Percentiles rank a stretch among this genome's conserved stretches.
phyloP scores from a whole-genome alignment of 2,797 vertebrate species.

The Siniperca scherzeri region DNA sequence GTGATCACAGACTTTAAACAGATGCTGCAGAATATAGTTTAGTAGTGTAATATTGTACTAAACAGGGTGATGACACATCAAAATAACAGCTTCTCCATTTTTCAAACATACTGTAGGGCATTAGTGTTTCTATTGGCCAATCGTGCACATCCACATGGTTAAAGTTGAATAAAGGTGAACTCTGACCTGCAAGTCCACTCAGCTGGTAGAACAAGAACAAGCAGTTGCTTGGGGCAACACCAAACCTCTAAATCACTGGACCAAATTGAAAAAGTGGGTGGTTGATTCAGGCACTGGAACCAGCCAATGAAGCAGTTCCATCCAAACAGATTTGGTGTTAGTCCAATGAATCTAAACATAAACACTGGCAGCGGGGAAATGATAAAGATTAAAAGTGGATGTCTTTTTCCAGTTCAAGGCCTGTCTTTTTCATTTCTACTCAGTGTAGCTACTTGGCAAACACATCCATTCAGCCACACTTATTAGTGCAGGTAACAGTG shows the following conservation, averaged over 20 bases:
- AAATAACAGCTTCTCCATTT: neutral
- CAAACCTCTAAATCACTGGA: slow-evolving; percentile 2
- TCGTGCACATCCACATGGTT: neutral
- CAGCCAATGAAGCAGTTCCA: no score
- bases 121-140: neutral
- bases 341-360: neutral
- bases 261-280: neutral
- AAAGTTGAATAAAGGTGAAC: neutral
- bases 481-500: slow-evolving; percentile 22
- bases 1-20: neutral
- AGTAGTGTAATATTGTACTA: neutral
- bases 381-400: neutral
- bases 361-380: neutral
- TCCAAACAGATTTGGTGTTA: neutral
- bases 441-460: neutral
- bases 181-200: no score
- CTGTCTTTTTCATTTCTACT: slow-evolving; percentile 10
- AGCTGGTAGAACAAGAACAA: slow-evolving; percentile 12
- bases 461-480: neutral
- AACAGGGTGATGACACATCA: neutral
- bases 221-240: neutral
- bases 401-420: neutral
- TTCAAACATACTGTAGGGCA: neutral
- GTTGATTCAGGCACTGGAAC: neutral
- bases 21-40: neutral